Evolutionary conservation across 2,888 invertebrate species (phyloP).

Genomic region (Lasiommata megera): DNA sequence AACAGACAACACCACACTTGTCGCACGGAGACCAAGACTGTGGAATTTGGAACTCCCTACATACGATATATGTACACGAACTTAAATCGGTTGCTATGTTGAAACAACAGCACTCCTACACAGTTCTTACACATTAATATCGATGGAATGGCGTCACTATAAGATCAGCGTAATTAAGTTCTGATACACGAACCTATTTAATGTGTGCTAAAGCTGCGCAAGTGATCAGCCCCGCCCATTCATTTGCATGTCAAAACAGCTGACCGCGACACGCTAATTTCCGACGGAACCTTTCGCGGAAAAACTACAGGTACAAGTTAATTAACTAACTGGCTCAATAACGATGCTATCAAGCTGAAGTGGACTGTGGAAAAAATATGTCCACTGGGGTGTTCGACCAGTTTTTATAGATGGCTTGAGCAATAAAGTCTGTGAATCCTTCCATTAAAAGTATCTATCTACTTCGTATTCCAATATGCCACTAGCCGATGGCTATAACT

Average conservation of each 20-base stretch:
- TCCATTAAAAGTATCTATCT: neutral
- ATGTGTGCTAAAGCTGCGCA: constrained; percentile 6
- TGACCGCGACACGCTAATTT: constrained; percentile 64
- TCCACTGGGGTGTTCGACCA: neutral
- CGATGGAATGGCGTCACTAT: too few relatives aligned
- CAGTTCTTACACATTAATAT: too few relatives aligned
- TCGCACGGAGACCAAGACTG: too few relatives aligned
- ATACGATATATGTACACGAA: too few relatives aligned
- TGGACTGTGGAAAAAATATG: constrained; percentile 9
- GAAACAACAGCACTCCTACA: too few relatives aligned
- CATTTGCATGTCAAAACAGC: constrained; percentile 67
- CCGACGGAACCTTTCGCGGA: constrained; percentile 50
- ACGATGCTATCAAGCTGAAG: constrained; percentile 21
- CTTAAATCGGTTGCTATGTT: too few relatives aligned
- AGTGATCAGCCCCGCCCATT: constrained; percentile 36
- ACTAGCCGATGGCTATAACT: too few relatives aligned
- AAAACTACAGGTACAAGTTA: constrained; percentile 40
- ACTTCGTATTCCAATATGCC: too few relatives aligned
- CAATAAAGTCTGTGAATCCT: constrained; percentile 3
- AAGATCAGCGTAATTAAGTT: neutral
- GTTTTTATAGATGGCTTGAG: constrained; percentile 1
- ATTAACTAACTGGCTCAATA: constrained; percentile 37
- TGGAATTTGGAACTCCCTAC: too few relatives aligned
- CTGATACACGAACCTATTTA: constrained; percentile 3
- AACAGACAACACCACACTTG: too few relatives aligned